phyloP scores from a whole-genome alignment of 2,797 vertebrate species.

The Trachops cirrhosus region DNA sequence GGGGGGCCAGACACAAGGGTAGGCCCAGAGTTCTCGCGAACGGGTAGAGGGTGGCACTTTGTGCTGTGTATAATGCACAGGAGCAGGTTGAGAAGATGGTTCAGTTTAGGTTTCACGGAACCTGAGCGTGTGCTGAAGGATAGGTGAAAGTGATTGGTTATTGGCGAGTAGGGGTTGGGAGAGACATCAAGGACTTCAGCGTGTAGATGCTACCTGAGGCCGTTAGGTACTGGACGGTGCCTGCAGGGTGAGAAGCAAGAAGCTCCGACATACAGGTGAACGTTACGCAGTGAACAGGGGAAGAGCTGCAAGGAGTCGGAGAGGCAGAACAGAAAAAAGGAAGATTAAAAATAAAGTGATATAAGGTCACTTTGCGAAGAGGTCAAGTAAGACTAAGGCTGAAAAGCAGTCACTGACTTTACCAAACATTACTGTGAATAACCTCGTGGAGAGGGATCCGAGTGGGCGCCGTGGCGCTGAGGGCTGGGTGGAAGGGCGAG shows the following conservation, averaged over 20 bases:
- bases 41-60: not conserved
- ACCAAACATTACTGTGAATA: not conserved
- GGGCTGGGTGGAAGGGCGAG: not conserved
- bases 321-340: not conserved
- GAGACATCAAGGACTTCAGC: not conserved
- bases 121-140: not conserved
- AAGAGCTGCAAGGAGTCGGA: not conserved
- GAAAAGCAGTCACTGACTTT: not conserved
- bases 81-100: not conserved
- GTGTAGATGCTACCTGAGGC: not conserved
- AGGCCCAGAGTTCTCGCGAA: not conserved
- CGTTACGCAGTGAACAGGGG: not conserved
- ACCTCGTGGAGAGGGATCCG: not conserved
- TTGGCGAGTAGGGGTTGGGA: not conserved
- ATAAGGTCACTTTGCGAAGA: not conserved
- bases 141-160: not conserved
- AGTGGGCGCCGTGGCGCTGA: not conserved
- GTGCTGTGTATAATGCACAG: not conserved
- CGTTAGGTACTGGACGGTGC: not conserved
- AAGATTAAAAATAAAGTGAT: not conserved
- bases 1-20: not conserved
- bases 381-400: not conserved
- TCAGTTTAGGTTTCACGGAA: not conserved
- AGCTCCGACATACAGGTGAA: fast-evolving
- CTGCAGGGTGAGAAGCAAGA: not conserved